Evolutionary conservation across 2,888 invertebrate genomes (phyloP).

Genomic region (Smittia sp.): DNA sequence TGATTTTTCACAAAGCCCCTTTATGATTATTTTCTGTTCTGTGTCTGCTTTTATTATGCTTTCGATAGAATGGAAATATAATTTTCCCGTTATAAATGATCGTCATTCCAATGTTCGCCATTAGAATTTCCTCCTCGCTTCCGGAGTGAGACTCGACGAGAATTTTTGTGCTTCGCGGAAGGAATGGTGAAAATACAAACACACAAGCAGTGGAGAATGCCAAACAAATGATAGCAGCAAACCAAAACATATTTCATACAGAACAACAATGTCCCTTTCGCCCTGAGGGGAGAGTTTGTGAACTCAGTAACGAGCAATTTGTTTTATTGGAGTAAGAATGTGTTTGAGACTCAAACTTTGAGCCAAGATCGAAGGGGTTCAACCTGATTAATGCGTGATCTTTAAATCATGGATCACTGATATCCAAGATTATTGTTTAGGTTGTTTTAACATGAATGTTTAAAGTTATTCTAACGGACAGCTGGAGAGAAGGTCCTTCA

Average conservation of each 20-base stretch:
- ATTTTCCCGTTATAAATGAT: slow-evolving; percentile 35
- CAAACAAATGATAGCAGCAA: slow-evolving; percentile 19
- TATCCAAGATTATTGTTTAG: too few species aligned
- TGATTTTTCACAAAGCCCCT: slow-evolving; percentile 5
- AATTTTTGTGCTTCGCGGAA: neutral
- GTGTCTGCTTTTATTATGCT: neutral
- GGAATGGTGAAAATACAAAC: neutral
- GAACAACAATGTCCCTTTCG: slow-evolving; percentile 6
- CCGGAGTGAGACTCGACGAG: neutral
- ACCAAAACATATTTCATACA: slow-evolving; percentile 15
- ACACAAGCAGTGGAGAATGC: too few species aligned
- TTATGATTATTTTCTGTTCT: neutral
- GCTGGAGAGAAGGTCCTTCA: too few species aligned
- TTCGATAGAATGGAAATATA: slow-evolving; percentile 28
- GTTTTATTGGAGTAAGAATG: too few species aligned
- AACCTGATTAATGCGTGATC: too few species aligned
- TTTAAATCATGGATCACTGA: too few species aligned
- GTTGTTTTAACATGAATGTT: too few species aligned
- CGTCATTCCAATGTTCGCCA: slow-evolving; percentile 35
- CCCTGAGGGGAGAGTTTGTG: neutral
- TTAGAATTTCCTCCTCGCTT: slow-evolving; percentile 17
- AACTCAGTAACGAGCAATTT: too few species aligned
- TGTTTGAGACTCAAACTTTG: too few species aligned
- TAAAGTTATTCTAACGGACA: too few species aligned
- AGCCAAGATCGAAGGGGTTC: too few species aligned